Evolutionary conservation across 2,888 invertebrate genomes (phyloP), one percentile per base, ranked within the genome.

Genomic region (Amphipoea oculea): DNA sequence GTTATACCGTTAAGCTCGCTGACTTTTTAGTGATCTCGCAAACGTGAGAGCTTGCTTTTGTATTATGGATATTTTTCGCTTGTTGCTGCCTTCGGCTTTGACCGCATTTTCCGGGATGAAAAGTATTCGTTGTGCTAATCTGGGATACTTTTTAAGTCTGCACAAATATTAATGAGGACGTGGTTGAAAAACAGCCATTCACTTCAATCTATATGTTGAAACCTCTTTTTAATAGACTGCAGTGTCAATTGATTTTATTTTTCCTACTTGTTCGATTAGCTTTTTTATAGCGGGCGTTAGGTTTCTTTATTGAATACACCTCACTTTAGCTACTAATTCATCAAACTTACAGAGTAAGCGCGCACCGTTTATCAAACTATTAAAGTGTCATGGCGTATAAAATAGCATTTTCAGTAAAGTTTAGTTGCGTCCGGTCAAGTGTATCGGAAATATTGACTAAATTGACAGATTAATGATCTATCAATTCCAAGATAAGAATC

Each of bases 391-490:
- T 74, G 40, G 67, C 51, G 66, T 66, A 69, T 76, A 74, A 63
- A 84, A 87, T 42, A 68, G 20, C 7, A 65, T 68, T 84, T 87
- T 77, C 75, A 74, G 20, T 60, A 74, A 29, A 66, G 54, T 45
- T 67, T 40, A 12, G 12, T 70, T 65, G 62, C 78, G 68, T 73
- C 69, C 40, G 42, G 69, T 76, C 78, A 67, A 79, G 75, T 79
- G 54, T 86, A 86, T 85, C 48, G 79, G 81, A 81, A 81, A 76
- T 84, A 81, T 85, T 81, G 77, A 82, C 71, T 76, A 81, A 83
- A 83, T 83, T 79, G 78, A 76, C 78, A 86, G 87, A 83, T 88
- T 88, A 88, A 83, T 86, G 83, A 86, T 86, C 86, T 88, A 86
- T 87, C 88, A 86, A 86, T 86, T 88, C 75, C 74, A 45, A 86